Conservation (phyloP, 2,797 vertebrate genomes). For the Coregonus suidteri region DNA sequence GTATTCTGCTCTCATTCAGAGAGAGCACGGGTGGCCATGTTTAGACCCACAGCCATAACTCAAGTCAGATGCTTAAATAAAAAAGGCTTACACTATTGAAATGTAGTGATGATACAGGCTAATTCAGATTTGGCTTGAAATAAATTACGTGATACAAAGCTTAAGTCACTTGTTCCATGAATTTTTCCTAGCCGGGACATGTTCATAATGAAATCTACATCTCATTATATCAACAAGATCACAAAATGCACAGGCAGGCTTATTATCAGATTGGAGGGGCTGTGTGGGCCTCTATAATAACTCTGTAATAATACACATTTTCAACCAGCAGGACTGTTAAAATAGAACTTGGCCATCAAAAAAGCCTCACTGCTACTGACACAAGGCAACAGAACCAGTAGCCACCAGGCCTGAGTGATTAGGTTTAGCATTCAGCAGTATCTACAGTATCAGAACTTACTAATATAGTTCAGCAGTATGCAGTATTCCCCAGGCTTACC, state of each 20-base stretch:
- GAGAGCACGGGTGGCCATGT: conserved; percentile 1
- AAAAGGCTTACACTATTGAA: background rate
- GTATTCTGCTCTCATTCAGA: background rate
- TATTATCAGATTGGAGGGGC: background rate
- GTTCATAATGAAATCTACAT: background rate
- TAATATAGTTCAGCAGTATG: conserved; percentile 1
- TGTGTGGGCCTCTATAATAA: background rate
- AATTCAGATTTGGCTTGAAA: background rate
- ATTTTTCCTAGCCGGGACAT: background rate
- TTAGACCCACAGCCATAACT: conserved; percentile 5
- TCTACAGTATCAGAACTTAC: background rate
- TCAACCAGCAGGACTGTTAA: background rate
- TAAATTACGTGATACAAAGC: background rate
- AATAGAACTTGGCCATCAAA: background rate
- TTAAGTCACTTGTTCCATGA: background rate
- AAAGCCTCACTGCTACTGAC: background rate
- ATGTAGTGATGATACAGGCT: background rate
- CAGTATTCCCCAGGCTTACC: background rate
- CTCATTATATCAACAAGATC: no score
- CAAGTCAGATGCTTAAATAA: background rate
- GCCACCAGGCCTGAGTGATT: background rate
- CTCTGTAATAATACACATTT: background rate
- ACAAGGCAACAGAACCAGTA: no score
- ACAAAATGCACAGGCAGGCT: no score
- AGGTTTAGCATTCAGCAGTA: background rate